phyloP scores from a whole-genome alignment of 2,888 invertebrate genomes.

The Hirtodrosophila confusa region DNA sequence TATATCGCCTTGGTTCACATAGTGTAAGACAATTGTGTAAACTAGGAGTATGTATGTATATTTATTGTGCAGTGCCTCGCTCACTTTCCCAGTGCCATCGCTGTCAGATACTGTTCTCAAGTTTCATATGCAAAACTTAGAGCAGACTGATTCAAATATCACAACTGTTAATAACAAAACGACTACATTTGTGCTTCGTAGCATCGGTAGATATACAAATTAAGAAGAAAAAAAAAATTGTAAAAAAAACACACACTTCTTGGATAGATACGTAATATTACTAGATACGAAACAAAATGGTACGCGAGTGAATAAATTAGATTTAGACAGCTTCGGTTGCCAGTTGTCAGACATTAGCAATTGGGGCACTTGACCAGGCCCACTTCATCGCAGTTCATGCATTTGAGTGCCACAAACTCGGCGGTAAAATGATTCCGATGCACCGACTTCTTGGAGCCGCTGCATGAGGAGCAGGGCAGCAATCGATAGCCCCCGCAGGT shows the following conservation, averaged over 20 bases:
- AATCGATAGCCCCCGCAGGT: slow-evolving; percentile 96
- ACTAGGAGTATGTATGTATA: slow-evolving; percentile 8
- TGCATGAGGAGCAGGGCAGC: slow-evolving; percentile 95
- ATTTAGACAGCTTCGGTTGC: slow-evolving; percentile 34
- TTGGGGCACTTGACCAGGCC: slow-evolving; percentile 94
- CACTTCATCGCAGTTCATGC: slow-evolving; percentile 97
- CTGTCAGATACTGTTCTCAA: slow-evolving; percentile 25
- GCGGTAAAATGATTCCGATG: slow-evolving; percentile 97
- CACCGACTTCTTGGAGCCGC: slow-evolving; percentile 97
- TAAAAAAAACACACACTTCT: slow-evolving; percentile 6
- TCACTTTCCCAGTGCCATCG: slow-evolving; percentile 27
- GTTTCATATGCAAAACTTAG: slow-evolving; percentile 13
- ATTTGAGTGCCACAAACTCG: slow-evolving; percentile 96
- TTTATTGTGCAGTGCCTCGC: slow-evolving; percentile 30
- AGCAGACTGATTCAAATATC: slow-evolving; percentile 63
- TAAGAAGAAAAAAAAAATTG: slow-evolving; percentile 15
- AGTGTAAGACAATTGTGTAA: slow-evolving; percentile 1
- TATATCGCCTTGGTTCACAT: slow-evolving; percentile 10
- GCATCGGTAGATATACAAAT: slow-evolving; percentile 31
- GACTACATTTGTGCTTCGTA: slow-evolving; percentile 56
- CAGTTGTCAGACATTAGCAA: slow-evolving; percentile 86
- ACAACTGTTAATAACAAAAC: slow-evolving; percentile 69
- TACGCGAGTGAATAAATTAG: slow-evolving; percentile 39
- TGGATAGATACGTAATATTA: slow-evolving; percentile 9
- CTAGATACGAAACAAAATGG: slow-evolving; percentile 16